Evolutionary conservation across 2,797 vertebrate genomes (phyloP).

Genomic region (Vultur gryphus): DNA sequence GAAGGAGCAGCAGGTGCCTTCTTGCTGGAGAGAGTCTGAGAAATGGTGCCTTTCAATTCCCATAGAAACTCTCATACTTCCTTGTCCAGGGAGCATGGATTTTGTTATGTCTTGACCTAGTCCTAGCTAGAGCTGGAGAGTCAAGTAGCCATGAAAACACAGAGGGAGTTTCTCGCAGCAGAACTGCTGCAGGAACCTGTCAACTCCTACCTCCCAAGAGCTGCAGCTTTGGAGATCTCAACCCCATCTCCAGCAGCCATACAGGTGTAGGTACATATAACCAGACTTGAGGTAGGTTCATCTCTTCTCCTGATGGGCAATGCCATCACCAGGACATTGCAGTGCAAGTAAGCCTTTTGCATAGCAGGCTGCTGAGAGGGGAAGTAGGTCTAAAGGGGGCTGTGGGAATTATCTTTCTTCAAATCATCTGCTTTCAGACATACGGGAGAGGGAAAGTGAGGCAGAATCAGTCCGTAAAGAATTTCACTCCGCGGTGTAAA

Average conservation of each 20-base stretch:
- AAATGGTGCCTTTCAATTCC: not conserved
- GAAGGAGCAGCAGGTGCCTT: not conserved
- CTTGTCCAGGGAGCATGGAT: not conserved
- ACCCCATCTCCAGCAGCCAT: not conserved
- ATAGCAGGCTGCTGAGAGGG: not conserved
- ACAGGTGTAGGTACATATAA: not conserved
- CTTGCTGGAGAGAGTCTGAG: not conserved
- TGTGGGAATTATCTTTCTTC: not conserved
- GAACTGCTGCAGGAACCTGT: not conserved
- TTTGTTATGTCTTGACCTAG: not conserved
- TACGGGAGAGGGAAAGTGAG: not conserved
- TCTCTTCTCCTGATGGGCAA: not conserved
- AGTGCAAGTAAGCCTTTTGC: not conserved
- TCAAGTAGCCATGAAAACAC: not conserved
- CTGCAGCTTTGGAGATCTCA: not conserved
- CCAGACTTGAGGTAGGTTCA: not conserved
- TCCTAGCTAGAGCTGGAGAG: not conserved
- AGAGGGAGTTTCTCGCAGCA: not conserved
- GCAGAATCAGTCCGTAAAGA: not conserved
- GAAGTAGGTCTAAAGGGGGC: not conserved
- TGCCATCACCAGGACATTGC: not conserved
- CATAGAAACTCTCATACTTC: not conserved
- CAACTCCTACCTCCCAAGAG: not conserved
- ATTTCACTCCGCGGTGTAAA: not conserved
- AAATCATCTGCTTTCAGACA: not conserved